Evolutionary conservation across 1,140 invertebrate species (phyloP).

Genomic region (Melanaphis sacchari): DNA sequence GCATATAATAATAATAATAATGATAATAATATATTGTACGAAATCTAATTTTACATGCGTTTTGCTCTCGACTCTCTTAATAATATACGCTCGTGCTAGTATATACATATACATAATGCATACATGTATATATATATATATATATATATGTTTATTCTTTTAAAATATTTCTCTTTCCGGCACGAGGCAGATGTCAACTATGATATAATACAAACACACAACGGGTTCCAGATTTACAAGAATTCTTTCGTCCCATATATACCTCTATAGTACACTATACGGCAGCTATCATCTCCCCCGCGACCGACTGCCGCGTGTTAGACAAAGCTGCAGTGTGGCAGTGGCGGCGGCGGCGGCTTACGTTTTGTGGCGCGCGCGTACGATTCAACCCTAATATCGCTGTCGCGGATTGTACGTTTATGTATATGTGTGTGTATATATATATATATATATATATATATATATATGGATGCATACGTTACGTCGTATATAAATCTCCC

Average conservation of each 20-base stretch:
- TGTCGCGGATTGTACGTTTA: not conserved
- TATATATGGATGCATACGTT: not conserved
- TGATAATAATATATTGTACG: slow-evolving; percentile 23
- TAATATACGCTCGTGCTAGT: not conserved
- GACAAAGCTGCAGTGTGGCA: slow-evolving; percentile 32
- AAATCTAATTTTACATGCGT: slow-evolving; percentile 39
- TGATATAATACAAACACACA: slow-evolving; percentile 52
- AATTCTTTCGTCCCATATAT: slow-evolving; percentile 36
- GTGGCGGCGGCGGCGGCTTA: slow-evolving; percentile 11
- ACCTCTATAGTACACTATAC: not conserved
- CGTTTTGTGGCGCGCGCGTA: not conserved
- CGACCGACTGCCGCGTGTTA: not conserved
- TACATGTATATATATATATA: not conserved
- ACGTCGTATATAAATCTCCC: slow-evolving; percentile 42
- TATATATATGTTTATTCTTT: not conserved
- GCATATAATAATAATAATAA: not conserved
- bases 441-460: not conserved
- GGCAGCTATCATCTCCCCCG: slow-evolving; percentile 31
- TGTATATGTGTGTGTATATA: not conserved
- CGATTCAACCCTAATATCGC: slow-evolving; percentile 45
- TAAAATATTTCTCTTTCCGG: slow-evolving; percentile 52
- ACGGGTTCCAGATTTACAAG: slow-evolving; percentile 56
- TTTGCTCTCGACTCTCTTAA: slow-evolving; percentile 26
- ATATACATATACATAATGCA: not conserved
- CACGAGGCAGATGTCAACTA: slow-evolving; percentile 53